phyloP scores from a whole-genome alignment of 2,113 vertebrate genomes.

The Prietella phreatophila region DNA sequence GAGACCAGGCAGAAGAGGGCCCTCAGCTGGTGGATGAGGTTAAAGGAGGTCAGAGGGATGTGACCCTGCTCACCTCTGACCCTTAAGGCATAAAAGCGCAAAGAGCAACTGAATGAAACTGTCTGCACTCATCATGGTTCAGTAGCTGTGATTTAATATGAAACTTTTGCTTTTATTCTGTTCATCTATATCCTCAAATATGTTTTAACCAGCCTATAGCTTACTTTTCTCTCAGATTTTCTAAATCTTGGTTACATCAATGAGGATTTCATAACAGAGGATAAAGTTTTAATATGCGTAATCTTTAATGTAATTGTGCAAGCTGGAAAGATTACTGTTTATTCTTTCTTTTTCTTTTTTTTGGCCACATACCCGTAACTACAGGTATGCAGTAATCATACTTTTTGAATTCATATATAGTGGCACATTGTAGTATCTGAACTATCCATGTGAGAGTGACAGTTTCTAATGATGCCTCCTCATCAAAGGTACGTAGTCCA shows the following conservation, averaged over 20 bases:
- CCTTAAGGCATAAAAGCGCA: slow-evolving; percentile 31
- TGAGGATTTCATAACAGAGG: neutral
- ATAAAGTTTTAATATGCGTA: neutral
- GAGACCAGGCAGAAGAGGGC: slow-evolving; percentile 88
- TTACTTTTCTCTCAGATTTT: neutral
- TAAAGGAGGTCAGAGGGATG: slow-evolving; percentile 68
- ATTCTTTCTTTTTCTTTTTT: neutral
- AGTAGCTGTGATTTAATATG: neutral
- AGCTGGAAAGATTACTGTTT: neutral
- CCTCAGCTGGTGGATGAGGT: slow-evolving; percentile 89
- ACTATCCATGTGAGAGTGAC: slow-evolving; percentile 61
- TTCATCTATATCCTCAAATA: neutral
- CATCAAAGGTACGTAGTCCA: slow-evolving; percentile 80
- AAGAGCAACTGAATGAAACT: slow-evolving; percentile 60
- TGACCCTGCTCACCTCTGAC: slow-evolving; percentile 55
- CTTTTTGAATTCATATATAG: neutral
- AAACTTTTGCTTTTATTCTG: neutral
- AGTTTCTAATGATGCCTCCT: slow-evolving; percentile 86
- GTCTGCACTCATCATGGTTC: slow-evolving; percentile 39
- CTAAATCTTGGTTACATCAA: neutral
- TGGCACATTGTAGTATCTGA: neutral
- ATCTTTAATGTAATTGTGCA: neutral
- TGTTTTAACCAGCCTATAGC: neutral
- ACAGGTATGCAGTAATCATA: no score
- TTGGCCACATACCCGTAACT: no score